phyloP scores from a whole-genome alignment of 2,797 vertebrate genomes.

The Thripadectes ignobilis region DNA sequence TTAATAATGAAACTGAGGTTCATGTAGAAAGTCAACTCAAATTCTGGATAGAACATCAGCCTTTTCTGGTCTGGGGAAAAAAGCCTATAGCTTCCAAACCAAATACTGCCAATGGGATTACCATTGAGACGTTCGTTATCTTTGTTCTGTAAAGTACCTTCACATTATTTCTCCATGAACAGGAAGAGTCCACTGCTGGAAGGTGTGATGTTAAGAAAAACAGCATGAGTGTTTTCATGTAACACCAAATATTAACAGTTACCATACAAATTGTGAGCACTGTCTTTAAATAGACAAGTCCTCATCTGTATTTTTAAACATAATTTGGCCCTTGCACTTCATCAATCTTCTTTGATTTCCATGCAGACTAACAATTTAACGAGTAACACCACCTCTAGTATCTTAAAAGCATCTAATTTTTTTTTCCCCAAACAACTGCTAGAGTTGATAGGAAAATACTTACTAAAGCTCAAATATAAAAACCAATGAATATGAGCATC shows the following conservation, averaged over 20 bases:
- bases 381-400: background rate
- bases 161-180: background rate
- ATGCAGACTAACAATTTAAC: background rate
- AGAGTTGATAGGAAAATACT: background rate
- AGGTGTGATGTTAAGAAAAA: background rate
- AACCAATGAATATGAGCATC: background rate
- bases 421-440: background rate
- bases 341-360: background rate
- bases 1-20: background rate
- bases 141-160: background rate
- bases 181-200: background rate
- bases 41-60: background rate
- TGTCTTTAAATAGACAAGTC: background rate
- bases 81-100: background rate
- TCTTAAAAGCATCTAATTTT: background rate
- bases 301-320: background rate
- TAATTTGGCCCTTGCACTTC: background rate
- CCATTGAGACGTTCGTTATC: background rate
- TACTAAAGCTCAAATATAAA: background rate
- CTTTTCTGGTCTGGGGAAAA: background rate
- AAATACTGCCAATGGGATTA: background rate
- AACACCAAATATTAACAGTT: background rate
- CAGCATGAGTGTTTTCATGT: accelerated
- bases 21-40: background rate
- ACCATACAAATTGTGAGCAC: background rate